phyloP scores from a whole-genome alignment of 2,113 vertebrate genomes.

The Oenanthe oenanthe region DNA sequence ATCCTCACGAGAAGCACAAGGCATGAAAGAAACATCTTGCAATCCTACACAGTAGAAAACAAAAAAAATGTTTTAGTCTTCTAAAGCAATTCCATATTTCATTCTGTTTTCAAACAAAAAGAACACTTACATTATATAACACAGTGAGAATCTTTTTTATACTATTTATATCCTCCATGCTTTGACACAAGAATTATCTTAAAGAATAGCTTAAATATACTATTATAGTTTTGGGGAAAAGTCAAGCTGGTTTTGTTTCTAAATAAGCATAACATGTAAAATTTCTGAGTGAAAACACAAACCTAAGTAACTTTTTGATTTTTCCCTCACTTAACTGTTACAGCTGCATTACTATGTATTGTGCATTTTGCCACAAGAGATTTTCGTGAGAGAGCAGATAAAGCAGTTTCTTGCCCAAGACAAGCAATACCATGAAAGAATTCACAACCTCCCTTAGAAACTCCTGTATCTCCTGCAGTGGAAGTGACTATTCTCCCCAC shows the following conservation, averaged over 20 bases:
- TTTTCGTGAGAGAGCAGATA: background rate
- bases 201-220: background rate
- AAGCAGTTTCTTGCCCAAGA: background rate
- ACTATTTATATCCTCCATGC: background rate
- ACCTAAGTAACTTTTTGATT: background rate
- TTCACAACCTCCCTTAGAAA: background rate
- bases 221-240: background rate
- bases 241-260: background rate
- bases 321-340: background rate
- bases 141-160: background rate
- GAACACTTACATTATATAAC: background rate
- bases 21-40: background rate
- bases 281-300: background rate
- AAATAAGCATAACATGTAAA: accelerated
- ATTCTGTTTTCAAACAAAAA: background rate
- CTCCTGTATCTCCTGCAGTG: background rate
- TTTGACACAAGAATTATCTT: background rate
- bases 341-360: background rate
- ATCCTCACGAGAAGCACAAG: background rate
- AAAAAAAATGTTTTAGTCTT: background rate
- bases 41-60: background rate
- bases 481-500: background rate
- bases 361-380: background rate
- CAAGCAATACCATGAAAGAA: accelerated
- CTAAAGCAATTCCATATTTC: background rate